A percentile compares a stretch with the other conserved stretches of the same genome.
These are phyloP conservation scores for Petrosia ficiformis DNA, from an alignment of 37 sponge, comb jelly and placozoan species.

Conservation along the genomic window DNA sequence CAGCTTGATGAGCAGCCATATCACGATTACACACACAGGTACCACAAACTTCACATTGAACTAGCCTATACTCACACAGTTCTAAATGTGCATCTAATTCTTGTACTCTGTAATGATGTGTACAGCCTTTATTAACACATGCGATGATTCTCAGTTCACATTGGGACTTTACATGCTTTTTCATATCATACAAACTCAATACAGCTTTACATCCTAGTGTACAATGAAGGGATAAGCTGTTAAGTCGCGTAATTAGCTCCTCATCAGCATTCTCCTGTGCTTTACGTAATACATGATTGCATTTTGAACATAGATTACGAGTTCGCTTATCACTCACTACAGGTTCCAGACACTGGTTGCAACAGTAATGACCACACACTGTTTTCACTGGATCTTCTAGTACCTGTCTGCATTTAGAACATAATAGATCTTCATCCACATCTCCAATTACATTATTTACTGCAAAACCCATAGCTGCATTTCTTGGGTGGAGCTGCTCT, in stretches of 20 bases:
- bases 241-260: constrained; percentile 25
- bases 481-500: too few species aligned
- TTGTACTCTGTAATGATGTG: background rate
- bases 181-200: background rate
- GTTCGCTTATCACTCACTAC: background rate
- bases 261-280: background rate
- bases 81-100: constrained; percentile 38
- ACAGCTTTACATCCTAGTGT: constrained; percentile 32
- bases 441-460: constrained; percentile 14
- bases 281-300: background rate
- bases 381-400: constrained; percentile 32
- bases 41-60: constrained; percentile 49
- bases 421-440: constrained; percentile 21
- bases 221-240: constrained; percentile 33
- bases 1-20: constrained; percentile 62
- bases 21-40: constrained; percentile 21
- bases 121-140: constrained; percentile 49
- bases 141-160: constrained; percentile 18
- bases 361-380: constrained; percentile 35
- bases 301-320: constrained; percentile 5
- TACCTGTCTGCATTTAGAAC: constrained; percentile 31
- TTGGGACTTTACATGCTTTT: constrained; percentile 13
- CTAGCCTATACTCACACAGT: constrained; percentile 48
- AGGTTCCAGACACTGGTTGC: constrained; percentile 29
- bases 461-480: constrained; percentile 61